Percentiles rank a stretch among this genome's conserved stretches.
These are phyloP conservation scores for Cheiracanthium punctorium DNA, from an alignment of 2,888 invertebrate genomes.

Conservation along the genomic window DNA sequence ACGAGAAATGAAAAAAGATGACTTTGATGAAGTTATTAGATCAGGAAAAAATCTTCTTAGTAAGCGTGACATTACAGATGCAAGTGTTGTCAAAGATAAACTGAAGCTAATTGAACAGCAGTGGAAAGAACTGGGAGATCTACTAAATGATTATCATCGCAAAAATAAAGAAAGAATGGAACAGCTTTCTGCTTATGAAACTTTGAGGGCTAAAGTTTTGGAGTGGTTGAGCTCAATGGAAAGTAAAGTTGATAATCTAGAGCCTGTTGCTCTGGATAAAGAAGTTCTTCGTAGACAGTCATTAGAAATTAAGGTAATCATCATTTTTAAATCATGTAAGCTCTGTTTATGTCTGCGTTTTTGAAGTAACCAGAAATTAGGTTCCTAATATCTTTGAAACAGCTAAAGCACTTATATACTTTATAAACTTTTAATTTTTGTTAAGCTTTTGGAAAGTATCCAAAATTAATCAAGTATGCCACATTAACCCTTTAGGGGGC, in stretches of 20 bases:
- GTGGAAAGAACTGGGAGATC: slow-evolving; percentile 90
- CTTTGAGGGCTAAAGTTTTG: slow-evolving; percentile 86
- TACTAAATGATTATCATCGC: slow-evolving; percentile 89
- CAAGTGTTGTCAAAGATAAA: slow-evolving; percentile 86
- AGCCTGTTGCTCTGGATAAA: slow-evolving; percentile 91
- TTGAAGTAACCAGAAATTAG: too few species aligned
- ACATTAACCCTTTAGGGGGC: too few species aligned
- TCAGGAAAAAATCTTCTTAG: slow-evolving; percentile 87
- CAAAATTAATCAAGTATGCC: too few species aligned
- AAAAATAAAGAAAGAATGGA: slow-evolving; percentile 89
- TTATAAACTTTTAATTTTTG: too few species aligned
- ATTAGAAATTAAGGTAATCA: slow-evolving; percentile 77
- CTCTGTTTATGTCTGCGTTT: too few species aligned
- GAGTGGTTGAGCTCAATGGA: slow-evolving; percentile 92
- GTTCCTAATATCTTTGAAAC: too few species aligned
- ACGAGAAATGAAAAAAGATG: slow-evolving; percentile 78
- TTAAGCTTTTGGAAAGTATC: too few species aligned
- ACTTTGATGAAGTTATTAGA: slow-evolving; percentile 87
- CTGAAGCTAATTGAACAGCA: slow-evolving; percentile 87
- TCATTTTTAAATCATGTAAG: too few species aligned
- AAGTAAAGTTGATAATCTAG: slow-evolving; percentile 83
- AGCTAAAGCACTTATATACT: too few species aligned
- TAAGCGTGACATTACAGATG: slow-evolving; percentile 92
- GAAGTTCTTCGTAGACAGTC: slow-evolving; percentile 89
- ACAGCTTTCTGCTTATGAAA: slow-evolving; percentile 90